Evolutionary conservation across 2,797 vertebrate genomes (phyloP), one percentile per base, ranked within the genome.

Genomic region (Diceros bicornis): DNA sequence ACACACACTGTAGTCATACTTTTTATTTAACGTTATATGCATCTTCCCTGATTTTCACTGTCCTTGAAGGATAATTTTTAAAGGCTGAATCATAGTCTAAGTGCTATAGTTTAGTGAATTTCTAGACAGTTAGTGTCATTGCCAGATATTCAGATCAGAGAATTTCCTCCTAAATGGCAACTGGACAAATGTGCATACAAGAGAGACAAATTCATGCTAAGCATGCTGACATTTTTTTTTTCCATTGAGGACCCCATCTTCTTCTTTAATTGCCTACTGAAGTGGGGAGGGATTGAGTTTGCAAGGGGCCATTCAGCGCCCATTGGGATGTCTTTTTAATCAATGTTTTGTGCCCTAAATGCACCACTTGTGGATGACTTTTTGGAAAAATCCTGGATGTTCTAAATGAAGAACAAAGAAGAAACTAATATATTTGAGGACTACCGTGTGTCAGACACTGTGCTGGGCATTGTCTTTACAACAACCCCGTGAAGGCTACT

Each of bases 91-190:
- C 21, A 57, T 16, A 59, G 52, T 50, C 27, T 64, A 89, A 96
- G 47, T 93, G 37, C 84, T 52, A 66, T 64, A 29, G 47, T 79
- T 94, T 32, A 50, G 61, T 59, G 52, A 94, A 79, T 77, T 92
- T n/a, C 85, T 85, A 88, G 41, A 90, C 41, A 90, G 66, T 47
- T 74, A 32, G 59, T 77, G 7, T 93, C 89, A 96, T 91, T 66
- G 27, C 89, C 82, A 89, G 88, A 72, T 50, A 75, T 90, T 97
- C 78, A 87, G 64, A 72, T 87, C 79, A 57, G 71, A 92, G 78
- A 91, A 92, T 82, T 89, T 95, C 68, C 79, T 92, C 83, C 69
- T 93, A 85, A 88, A 74, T 89, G 68, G 34, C 47, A 55, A 68
- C 34, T 44, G 57, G 81, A 71, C 92, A 83, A 93, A 94, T 20